These are phyloP conservation scores for Agonopterix arenella DNA, from an alignment of 2,888 invertebrate species.

Conservation along the genomic window DNA sequence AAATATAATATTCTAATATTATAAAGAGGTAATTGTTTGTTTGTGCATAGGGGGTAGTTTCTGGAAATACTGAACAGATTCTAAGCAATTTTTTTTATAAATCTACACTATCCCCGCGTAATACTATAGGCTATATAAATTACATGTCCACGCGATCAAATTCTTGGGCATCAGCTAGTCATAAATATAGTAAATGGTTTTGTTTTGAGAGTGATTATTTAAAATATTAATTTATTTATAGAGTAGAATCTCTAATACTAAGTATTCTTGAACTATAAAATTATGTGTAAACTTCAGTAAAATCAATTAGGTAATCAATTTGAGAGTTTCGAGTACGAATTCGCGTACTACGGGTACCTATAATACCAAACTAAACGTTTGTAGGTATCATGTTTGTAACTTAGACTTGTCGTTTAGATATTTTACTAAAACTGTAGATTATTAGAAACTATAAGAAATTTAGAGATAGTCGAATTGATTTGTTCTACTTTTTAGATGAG, in stretches of 20 bases:
- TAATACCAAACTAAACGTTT: neutral
- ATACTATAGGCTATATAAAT: too few species aligned
- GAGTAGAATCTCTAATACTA: neutral
- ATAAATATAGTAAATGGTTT: too few species aligned
- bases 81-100: too few species aligned
- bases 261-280: neutral
- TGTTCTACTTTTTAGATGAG: conserved; percentile 53
- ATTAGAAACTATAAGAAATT: conserved; percentile 33
- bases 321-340: conserved; percentile 1
- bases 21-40: too few species aligned
- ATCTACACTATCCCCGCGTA: too few species aligned
- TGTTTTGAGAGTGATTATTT: too few species aligned
- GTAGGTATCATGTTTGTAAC: conserved; percentile 5
- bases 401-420: conserved; percentile 58
- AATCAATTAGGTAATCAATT: conserved; percentile 4
- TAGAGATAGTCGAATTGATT: conserved; percentile 7
- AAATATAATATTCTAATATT: too few species aligned
- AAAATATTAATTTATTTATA: too few species aligned
- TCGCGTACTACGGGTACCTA: conserved; percentile 3
- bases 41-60: too few species aligned
- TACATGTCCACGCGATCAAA: too few species aligned
- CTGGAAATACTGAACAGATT: too few species aligned
- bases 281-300: neutral
- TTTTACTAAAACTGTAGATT: conserved; percentile 51
- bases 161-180: too few species aligned